Evolutionary conservation across 1,140 invertebrate species (phyloP), one percentile per base, ranked within the genome.

Genomic region (Lasioglossum albipes): DNA sequence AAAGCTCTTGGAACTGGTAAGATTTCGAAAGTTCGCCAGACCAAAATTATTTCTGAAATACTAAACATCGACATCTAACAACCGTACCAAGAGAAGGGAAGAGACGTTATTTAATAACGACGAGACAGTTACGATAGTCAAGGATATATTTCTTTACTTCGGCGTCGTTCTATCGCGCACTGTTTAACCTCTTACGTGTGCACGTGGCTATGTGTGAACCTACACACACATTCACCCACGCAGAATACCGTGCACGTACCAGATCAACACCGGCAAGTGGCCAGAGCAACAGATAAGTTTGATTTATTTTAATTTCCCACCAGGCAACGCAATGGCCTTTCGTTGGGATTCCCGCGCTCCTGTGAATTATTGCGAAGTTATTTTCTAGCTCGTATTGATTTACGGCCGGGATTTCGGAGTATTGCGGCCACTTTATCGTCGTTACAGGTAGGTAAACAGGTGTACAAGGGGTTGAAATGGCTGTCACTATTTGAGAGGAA

Each of bases 231-330:
- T 18, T 45, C 74, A 20, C 18, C n/a, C 42, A 31, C 45, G 57
- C 16, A 45, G 22, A 59, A 13, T n/a, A 52, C 62, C 59, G 54
- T 27, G 79, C 67, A 79, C 69, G 75, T 77, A 79, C 83, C 88
- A 87, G 87, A 90, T 90, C 89, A 88, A 62, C n/a, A 79, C 79
- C 84, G 80, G 88, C 84, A 85, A 88, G 88, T 88, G 84, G 84
- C 72, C 67, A 80, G 87, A 84, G 87, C 86, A 89, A 88, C 87
- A 91, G 91, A 91, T 91, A 91, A 91, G 87, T 91, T 89, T 91
- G 91, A 92, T 92, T 92, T 92, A 91, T 92, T 90, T 91, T 91
- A 90, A 91, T 92, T 91, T 91, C 85, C 87, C 90, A 86, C 75
- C 72, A 36, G 71, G 80, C 75, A 84, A 84, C 83, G 82, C 81